These are phyloP conservation scores for Struthio camelus DNA, from an alignment of 2,113 vertebrate species.

Conservation along the genomic window DNA sequence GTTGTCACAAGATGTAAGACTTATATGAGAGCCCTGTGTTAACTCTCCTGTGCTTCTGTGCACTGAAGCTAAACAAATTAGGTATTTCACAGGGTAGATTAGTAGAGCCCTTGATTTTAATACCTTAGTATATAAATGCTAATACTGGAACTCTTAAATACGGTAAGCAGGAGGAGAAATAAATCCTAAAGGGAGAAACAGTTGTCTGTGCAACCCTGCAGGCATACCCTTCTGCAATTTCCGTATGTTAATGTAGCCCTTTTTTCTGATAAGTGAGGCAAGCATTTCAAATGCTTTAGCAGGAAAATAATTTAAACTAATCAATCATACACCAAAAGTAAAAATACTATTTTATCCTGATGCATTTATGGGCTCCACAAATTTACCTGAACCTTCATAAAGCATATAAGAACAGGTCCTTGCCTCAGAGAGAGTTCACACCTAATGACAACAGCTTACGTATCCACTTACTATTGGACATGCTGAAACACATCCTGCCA, in stretches of 20 bases:
- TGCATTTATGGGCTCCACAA: neutral
- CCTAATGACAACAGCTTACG: neutral
- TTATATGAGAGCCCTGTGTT: slow-evolving; percentile 44
- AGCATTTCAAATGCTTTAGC: neutral
- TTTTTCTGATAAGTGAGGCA: neutral
- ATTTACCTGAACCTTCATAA: neutral
- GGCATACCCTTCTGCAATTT: neutral
- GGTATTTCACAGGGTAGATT: slow-evolving; percentile 61
- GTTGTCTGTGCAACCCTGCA: neutral
- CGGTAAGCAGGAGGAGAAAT: slow-evolving; percentile 29
- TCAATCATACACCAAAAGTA: neutral
- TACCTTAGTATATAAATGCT: slow-evolving; percentile 54
- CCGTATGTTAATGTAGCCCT: neutral
- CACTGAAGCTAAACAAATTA: slow-evolving; percentile 69
- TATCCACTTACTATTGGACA: neutral
- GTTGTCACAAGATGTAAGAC: slow-evolving; percentile 71
- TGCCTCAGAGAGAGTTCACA: neutral
- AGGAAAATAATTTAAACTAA: neutral
- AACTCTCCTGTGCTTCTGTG: slow-evolving; percentile 61
- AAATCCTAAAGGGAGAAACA: slow-evolving; percentile 31
- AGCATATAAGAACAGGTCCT: neutral
- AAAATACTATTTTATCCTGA: neutral
- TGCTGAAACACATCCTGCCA: neutral
- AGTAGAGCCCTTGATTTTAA: slow-evolving; percentile 47
- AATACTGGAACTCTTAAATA: slow-evolving; percentile 52